These are phyloP conservation scores for Dinoponera quadriceps DNA, from an alignment of 1,140 invertebrate genomes.

Conservation along the genomic window DNA sequence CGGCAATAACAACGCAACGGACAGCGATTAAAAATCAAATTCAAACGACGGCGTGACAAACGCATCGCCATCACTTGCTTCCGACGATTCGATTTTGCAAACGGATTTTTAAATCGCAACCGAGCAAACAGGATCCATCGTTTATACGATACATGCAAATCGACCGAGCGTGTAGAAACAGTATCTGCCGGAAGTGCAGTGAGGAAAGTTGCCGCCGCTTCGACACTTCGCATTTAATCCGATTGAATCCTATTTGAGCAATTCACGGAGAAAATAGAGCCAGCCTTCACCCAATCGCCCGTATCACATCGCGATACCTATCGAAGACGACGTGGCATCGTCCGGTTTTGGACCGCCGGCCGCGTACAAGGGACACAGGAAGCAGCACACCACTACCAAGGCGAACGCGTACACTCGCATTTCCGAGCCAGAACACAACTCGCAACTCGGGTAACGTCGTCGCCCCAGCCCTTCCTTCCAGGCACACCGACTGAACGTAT, in stretches of 20 bases:
- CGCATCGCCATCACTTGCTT: not conserved
- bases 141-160: not conserved
- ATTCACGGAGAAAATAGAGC: not conserved
- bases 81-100: not conserved
- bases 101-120: not conserved
- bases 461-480: not conserved
- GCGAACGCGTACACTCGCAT: constrained; percentile 3
- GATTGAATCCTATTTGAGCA: not conserved
- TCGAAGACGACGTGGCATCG: not conserved
- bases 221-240: no score
- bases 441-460: not conserved
- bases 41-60: not conserved
- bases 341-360: not conserved
- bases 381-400: constrained; percentile 30
- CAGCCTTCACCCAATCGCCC: not conserved
- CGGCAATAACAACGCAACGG: constrained; percentile 3
- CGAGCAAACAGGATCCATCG: not conserved
- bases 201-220: no score
- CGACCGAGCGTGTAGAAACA: not conserved
- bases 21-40: not conserved
- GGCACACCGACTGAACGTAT: not conserved
- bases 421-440: constrained; percentile 7
- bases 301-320: constrained; percentile 18
- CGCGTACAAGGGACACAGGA: constrained; percentile 14
- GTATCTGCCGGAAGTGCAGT: not conserved